phyloP scores from a whole-genome alignment of 2,888 invertebrate genomes.

The Clostera curtula region DNA sequence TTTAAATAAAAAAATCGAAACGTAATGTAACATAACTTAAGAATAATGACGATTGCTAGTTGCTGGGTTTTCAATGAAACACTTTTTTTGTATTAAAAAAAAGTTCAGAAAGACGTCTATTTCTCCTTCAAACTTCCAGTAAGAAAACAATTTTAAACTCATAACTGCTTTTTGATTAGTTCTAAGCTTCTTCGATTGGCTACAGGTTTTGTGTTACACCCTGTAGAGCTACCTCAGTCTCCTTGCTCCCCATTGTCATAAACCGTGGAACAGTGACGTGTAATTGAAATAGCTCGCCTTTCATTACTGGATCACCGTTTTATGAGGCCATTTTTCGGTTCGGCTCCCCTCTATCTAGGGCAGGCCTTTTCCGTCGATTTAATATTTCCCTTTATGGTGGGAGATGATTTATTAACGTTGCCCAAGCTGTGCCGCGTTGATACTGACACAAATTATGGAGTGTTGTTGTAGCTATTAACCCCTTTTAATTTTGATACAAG shows the following conservation, averaged over 20 bases:
- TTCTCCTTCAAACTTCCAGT: no score
- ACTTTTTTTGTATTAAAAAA: no score
- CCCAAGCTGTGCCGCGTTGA: slow-evolving; percentile 31
- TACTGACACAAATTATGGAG: slow-evolving; percentile 37
- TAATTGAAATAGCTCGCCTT: slow-evolving; percentile 50
- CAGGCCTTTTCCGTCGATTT: slow-evolving; percentile 49
- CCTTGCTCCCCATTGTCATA: neutral
- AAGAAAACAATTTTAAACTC: no score
- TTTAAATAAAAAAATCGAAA: no score
- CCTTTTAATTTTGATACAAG: no score
- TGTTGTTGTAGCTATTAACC: no score
- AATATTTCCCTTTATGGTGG: slow-evolving; percentile 56
- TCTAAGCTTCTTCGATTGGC: no score
- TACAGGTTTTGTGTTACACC: neutral
- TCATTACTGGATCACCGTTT: slow-evolving; percentile 49
- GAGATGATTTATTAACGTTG: slow-evolving; percentile 55
- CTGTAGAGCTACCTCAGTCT: neutral
- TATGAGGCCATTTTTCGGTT: slow-evolving; percentile 61
- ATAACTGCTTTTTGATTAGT: no score
- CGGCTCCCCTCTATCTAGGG: slow-evolving; percentile 36
- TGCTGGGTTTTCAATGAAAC: no score
- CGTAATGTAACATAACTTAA: no score
- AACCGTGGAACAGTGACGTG: neutral
- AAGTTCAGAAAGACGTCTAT: no score
- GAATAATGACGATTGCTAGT: no score